Conservation (phyloP, 2,113 vertebrate genomes). For the Collichthys lucidus region DNA sequence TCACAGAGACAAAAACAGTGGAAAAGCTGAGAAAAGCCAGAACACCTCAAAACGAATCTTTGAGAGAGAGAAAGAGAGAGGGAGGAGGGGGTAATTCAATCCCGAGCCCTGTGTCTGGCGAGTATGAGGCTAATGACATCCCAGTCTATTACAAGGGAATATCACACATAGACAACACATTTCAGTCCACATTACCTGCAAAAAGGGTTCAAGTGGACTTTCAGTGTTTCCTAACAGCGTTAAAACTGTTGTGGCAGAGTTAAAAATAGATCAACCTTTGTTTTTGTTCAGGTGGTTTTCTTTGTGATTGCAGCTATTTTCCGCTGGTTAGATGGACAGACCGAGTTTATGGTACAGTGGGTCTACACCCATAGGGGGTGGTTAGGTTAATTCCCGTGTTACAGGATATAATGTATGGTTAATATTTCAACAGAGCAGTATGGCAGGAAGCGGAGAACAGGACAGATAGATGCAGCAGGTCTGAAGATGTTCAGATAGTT, state of each 20-base stretch:
- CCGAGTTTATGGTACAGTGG: constrained; percentile 15
- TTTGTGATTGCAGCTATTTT: constrained; percentile 25
- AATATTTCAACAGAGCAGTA: constrained; percentile 48
- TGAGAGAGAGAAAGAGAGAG: constrained; percentile 23
- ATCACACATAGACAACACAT: constrained; percentile 58
- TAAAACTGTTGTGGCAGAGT: constrained; percentile 17
- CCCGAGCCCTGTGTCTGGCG: constrained; percentile 59
- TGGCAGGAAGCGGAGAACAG: constrained; percentile 39
- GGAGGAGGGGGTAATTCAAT: constrained; percentile 66
- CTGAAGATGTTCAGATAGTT: constrained; percentile 61
- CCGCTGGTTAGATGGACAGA: constrained; percentile 22
- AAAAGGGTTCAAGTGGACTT: constrained; percentile 20
- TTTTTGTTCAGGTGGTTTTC: neutral
- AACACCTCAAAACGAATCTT: constrained; percentile 71
- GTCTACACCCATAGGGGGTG: constrained; percentile 33
- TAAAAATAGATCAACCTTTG: neutral
- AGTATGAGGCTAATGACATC: constrained; percentile 64
- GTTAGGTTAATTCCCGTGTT: constrained; percentile 32
- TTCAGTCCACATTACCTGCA: constrained; percentile 43
- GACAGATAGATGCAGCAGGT: constrained; percentile 43
- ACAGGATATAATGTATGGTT: constrained; percentile 47
- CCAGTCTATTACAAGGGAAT: constrained; percentile 52
- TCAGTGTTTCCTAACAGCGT: constrained; percentile 19
- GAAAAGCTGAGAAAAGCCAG: constrained; percentile 72
- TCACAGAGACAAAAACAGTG: constrained; percentile 32